Percentiles rank a stretch among this genome's conserved stretches.
Conservation (phyloP, 2,113 vertebrate genomes). For the mouse (Mus musculus) region GRCm39 chr9:106350001-106350500, state of each 20-base stretch:
- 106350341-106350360: slow-evolving; percentile 96
- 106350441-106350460: not conserved
- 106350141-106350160: not conserved
- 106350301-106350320: slow-evolving; percentile 94
- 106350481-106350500: not conserved
- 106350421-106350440: not conserved
- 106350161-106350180: not conserved
- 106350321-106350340: slow-evolving; percentile 93
- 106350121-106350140: not conserved
- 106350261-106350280: slow-evolving; percentile 94
- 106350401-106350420: slow-evolving; percentile 83
- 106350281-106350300: slow-evolving; percentile 95
- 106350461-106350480: not conserved
- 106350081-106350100: not conserved
- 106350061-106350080: not conserved
- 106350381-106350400: slow-evolving; percentile 86
- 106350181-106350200: not conserved
- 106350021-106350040: not conserved
- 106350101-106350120: not conserved
- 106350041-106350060: not conserved
- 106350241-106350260: slow-evolving; percentile 94
- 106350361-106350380: slow-evolving; percentile 91
- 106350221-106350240: slow-evolving; percentile 92
- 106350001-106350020: not conserved
- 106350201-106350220: not conserved